Base-by-base conservation (phyloP, 2,888 invertebrate genomes). In the Herminia tarsipennalis region DNA sequence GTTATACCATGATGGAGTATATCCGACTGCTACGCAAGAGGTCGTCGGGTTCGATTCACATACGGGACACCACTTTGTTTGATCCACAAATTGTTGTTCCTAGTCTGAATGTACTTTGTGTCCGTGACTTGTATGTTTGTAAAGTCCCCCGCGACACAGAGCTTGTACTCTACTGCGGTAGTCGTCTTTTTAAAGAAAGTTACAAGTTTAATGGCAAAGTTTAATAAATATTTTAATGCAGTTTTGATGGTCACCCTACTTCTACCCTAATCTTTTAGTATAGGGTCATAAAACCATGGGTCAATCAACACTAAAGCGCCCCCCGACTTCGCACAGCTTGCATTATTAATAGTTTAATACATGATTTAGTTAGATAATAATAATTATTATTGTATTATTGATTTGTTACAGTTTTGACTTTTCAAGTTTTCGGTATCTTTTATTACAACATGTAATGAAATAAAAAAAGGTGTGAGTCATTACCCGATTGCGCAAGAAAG, bases 221-320 rank as follows among this genome's bases (percentile, higher is more conserved):
- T 18, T 18, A 18, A 5, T 18, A 18, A 18, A 18, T 18, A 18
- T 16, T 16, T 14, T 16, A 35, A 25, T 10, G 4, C 12, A 10
- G n/a, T 10, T 6, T 8, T 30, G 10, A 53, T 56, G 44, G 59
- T 40, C 39, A 63, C 59, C 56, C 21, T 28, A 22, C 14, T 8
- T 5, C 5, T n/a, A 12, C 43, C 48, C 44, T 54, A 47, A 61
- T 51, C 39, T 52, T 44, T 54, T 55, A 43, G 30, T 3, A 13
- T 16, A 20, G 44, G 44, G 40, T 45, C 60, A 22, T 54, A 57
- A 60, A 54, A 54, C 36, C 32, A 20, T 27, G 39, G 41, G n/a
- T 39, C 56, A 63, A 62, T 59, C 52, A 47, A 54, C 48, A 44
- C 48, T 38, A 54, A 51, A 32, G 37, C 24, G 42, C 36, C 54